Base-by-base conservation (phyloP, 2,113 vertebrate genomes). In the Pipra filicauda region DNA sequence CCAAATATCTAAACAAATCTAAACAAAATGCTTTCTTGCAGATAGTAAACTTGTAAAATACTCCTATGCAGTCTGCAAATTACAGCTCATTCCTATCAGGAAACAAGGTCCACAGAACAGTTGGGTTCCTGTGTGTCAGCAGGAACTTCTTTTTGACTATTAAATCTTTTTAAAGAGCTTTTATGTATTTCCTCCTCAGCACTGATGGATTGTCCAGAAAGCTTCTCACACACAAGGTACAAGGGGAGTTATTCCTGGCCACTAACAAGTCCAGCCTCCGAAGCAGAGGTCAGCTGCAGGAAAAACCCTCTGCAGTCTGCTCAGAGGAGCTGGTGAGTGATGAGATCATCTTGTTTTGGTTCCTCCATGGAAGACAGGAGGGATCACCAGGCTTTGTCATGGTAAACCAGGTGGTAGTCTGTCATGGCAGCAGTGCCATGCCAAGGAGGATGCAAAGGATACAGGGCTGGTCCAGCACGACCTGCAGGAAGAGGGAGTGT, bases 241-340 rank as follows among this genome's bases (percentile, higher is more conserved):
- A 98, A 98, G 85, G 98, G 99, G 21, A 96, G 89, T 67, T 99
- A 98, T 75, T 77, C 70, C 10, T 99, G 99, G 99, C 97, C 91
- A 1, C 41, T 88, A 67, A 98, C 96, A 27, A 74, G 70, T 37
- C 98, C 98, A 72, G 96, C 96, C 5, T 79, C 80, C 66, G 95
- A 37, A 28, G 96, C 88, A 2, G 80, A 55, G 28, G 74, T 49
- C 58, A 80, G 69, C 20, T 99, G 99, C 81, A 93, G 91, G 26
- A 98, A 97, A 96, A 98, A 98, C 88, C 81, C 93, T 33, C 48
- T 57, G 12, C 61, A 57, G 31, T 49, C 39, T 5, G 98, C 98
- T 83, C 95, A 64, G 12, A 97, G 99, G 94, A 84, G 96, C 33
- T 99, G 99, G 99, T 99, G 97, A 98, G 98, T 69, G 33, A 12